Percentiles rank a stretch among this genome's conserved stretches.
Evolutionary conservation across 2,888 invertebrate species (phyloP).

Genomic region (Troglohyphantes excavatus): DNA sequence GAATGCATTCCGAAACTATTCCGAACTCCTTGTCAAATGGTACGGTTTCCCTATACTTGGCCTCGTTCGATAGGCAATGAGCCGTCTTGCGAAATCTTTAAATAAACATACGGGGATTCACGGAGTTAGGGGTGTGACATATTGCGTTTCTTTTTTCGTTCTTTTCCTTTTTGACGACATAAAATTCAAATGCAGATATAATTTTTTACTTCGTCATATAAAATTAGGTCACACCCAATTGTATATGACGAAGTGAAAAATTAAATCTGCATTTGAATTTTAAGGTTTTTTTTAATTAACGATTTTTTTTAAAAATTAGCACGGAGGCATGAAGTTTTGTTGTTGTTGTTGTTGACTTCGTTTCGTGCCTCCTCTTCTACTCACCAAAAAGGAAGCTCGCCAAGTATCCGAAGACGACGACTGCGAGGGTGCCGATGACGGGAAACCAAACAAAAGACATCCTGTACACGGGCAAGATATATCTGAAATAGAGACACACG

Average conservation of each 20-base stretch:
- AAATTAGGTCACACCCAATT: background rate
- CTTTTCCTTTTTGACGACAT: no score
- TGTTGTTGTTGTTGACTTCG: background rate
- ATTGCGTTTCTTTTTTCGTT: no score
- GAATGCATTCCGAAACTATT: no score
- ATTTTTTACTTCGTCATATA: background rate
- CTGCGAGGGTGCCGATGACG: constrained; percentile 38
- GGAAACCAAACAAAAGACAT: constrained; percentile 72
- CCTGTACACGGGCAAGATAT: constrained; percentile 41
- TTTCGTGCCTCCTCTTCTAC: background rate
- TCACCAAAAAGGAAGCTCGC: constrained; percentile 57
- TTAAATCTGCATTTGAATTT: background rate
- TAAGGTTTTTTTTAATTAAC: background rate
- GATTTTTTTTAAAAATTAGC: background rate
- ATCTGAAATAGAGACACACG: constrained; percentile 35
- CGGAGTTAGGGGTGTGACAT: no score
- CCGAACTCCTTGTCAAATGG: no score
- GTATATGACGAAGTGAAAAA: background rate
- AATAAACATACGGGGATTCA: no score
- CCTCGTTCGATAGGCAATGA: no score
- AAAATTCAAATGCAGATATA: background rate
- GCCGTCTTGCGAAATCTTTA: no score
- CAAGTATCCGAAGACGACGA: constrained; percentile 51
- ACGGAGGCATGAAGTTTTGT: background rate
- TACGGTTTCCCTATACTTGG: no score